Conservation (phyloP, 2,888 invertebrate species). For the Nephrotoma appendiculata region DNA sequence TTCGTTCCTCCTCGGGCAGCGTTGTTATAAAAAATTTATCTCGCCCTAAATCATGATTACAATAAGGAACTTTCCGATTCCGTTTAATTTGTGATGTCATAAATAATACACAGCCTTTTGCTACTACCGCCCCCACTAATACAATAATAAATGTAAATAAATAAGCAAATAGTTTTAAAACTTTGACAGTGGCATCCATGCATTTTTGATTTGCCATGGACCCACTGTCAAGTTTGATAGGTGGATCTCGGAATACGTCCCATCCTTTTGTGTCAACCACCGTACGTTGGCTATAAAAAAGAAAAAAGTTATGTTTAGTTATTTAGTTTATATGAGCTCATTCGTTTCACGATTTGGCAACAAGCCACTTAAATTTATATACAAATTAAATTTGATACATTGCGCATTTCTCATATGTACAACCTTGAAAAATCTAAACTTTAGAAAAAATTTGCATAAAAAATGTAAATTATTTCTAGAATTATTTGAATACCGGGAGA, state of each 20-base stretch:
- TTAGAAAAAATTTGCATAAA: background rate
- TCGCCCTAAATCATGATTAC: slow-evolving; percentile 71
- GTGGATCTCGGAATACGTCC: slow-evolving; percentile 92
- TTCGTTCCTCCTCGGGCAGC: slow-evolving; percentile 70
- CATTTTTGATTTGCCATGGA: slow-evolving; percentile 81
- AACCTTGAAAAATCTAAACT: background rate
- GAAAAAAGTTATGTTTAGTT: slow-evolving; percentile 11
- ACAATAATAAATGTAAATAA: slow-evolving; percentile 73
- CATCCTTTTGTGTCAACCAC: slow-evolving; percentile 85
- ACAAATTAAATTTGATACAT: background rate
- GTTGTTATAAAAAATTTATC: slow-evolving; percentile 73
- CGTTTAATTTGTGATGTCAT: slow-evolving; percentile 82
- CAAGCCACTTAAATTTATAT: background rate
- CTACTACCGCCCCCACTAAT: slow-evolving; percentile 68
- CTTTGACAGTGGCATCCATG: slow-evolving; percentile 68
- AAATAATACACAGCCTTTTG: slow-evolving; percentile 77
- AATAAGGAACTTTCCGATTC: slow-evolving; percentile 61
- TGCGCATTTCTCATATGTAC: background rate
- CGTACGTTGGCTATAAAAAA: slow-evolving; percentile 51
- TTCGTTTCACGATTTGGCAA: background rate
- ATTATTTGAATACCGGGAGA: background rate
- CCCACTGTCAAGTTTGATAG: slow-evolving; percentile 74
- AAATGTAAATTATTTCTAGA: background rate
- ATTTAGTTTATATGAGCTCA: background rate
- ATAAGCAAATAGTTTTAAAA: slow-evolving; percentile 74